Base-by-base conservation (phyloP, 1,140 invertebrate genomes). In the Musca domestica region DNA sequence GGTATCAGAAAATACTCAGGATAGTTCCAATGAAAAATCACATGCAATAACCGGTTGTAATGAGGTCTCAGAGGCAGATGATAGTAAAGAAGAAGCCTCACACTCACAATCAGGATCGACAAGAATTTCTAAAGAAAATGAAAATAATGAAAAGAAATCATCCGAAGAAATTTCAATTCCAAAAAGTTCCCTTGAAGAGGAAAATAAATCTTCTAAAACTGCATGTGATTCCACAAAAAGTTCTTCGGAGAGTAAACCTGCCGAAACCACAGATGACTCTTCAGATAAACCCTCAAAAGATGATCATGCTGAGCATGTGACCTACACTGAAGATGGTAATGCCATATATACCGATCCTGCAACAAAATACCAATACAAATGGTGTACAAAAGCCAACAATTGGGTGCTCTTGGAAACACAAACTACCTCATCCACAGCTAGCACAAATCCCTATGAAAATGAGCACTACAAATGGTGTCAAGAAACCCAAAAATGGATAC, bases 261-360 rank as follows among this genome's bases (percentile, higher is more conserved):
- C 56, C n/a, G 14, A 58, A 23, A 46, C 34, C 2, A 1, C 19
- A 3, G 10, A 22, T 22, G 3, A 27, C 17, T n/a, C 48, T 1
- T 15, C 27, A 46, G 4, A 25, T 7, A 15, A 15, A 15, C 15
- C 9, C 19, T 17, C 66, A 10, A 56, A 41, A 10, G 34, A 54
- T 46, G 34, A 69, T 20, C 61, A 66, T 47, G 64, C 64, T 2
- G 41, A 69, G 25, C 64, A 88, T 81, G 82, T 89, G 19, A 75
- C 73, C 6, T 85, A 88, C 69, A 91, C 89, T 74, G 87, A 89
- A 76, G 88, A 87, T 47, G 87, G 88, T 68, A 82, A 84, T 63
- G 90, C 90, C 56, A 86, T 92, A 72, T 92, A 92, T 72, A 92
- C 89, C 19, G 91, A 92, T 81, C 89, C 90, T 41, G 81, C 78